phyloP scores from a whole-genome alignment of 2,888 invertebrate genomes.

The Microchrysa polita region DNA sequence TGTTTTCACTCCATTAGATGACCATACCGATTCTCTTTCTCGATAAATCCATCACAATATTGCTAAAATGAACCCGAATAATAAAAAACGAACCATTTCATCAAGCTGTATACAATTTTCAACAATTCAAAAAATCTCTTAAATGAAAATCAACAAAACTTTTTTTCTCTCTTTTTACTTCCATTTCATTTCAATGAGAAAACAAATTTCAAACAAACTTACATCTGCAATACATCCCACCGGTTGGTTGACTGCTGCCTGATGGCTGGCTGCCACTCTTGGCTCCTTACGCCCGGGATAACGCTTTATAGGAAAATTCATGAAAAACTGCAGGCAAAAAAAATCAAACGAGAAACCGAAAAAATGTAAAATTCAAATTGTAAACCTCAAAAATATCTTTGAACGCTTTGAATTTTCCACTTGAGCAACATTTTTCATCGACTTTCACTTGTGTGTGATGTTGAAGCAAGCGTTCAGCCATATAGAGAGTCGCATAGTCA shows the following conservation, averaged over 20 bases:
- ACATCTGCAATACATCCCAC: neutral
- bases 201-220: neutral
- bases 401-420: slow-evolving; percentile 36
- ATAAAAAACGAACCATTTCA: too few relatives aligned
- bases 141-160: slow-evolving; percentile 18
- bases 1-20: too few relatives aligned
- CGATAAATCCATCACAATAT: too few relatives aligned
- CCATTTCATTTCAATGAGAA: neutral
- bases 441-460: too few relatives aligned
- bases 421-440: slow-evolving; percentile 17
- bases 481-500: neutral
- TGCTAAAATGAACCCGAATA: too few relatives aligned
- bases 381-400: slow-evolving; percentile 32
- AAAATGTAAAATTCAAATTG: slow-evolving; percentile 36
- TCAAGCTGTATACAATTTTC: neutral
- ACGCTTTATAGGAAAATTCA: neutral
- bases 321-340: neutral
- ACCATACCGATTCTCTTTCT: too few relatives aligned
- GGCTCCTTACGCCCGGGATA: too few relatives aligned
- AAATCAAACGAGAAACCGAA: neutral
- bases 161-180: neutral
- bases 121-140: slow-evolving; percentile 1
- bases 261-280: too few relatives aligned
- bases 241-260: neutral
- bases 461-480: too few relatives aligned